Conservation (phyloP, 1,140 invertebrate genomes). For the Ctenoplectra terminalis region DNA sequence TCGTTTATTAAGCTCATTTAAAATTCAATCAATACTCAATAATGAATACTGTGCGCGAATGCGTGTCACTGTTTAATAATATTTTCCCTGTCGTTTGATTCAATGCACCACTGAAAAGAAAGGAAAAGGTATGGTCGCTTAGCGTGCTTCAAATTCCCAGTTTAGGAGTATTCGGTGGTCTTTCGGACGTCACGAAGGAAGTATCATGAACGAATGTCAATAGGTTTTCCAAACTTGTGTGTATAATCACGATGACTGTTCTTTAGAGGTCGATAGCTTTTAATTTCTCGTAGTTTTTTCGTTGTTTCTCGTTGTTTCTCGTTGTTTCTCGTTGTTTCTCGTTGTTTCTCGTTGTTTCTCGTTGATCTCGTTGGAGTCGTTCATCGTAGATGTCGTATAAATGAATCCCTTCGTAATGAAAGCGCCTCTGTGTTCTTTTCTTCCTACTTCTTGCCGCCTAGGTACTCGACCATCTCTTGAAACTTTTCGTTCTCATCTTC, state of each 20-base stretch:
- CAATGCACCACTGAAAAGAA: not conserved
- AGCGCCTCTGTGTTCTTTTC: no score
- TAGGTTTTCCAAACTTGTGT: not conserved
- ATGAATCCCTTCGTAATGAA: no score
- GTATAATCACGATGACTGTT: not conserved
- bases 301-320: no score
- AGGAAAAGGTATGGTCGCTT: conserved; percentile 10
- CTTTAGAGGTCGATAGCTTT: no score
- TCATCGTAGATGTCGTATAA: no score
- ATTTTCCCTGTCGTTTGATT: not conserved
- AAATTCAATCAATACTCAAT: no score
- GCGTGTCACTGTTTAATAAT: not conserved
- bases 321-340: not conserved
- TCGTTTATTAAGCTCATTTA: not conserved
- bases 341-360: conserved; percentile 27
- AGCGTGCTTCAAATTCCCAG: conserved; percentile 18
- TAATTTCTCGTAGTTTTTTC: no score
- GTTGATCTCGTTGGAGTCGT: no score
- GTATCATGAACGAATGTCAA: not conserved
- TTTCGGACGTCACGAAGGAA: not conserved
- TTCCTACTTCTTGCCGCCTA: no score
- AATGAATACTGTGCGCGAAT: no score
- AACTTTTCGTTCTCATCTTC: no score
- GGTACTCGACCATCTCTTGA: no score
- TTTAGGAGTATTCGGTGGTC: not conserved